Conservation (phyloP, 1,140 invertebrate genomes). For the Physella acuta region DNA sequence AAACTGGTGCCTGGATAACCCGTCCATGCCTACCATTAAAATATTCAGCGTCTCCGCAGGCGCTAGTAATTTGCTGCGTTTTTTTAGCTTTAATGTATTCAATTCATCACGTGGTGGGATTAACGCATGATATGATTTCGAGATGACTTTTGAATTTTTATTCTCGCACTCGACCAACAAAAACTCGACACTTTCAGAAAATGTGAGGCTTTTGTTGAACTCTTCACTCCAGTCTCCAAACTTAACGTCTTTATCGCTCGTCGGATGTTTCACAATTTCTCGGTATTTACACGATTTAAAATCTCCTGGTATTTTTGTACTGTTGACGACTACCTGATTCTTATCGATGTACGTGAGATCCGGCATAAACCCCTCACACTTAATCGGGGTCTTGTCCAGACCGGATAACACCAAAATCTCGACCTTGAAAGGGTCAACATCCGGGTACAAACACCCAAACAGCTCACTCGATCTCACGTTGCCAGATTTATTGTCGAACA, state of each 20-base stretch:
- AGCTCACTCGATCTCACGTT: too few species aligned
- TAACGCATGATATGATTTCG: neutral
- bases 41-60: conserved; percentile 9
- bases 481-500: too few species aligned
- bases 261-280: conserved; percentile 20
- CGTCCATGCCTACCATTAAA: neutral
- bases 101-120: neutral
- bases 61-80: neutral
- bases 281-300: conserved; percentile 20
- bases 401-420: too few species aligned
- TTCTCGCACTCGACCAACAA: neutral
- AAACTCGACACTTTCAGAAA: neutral
- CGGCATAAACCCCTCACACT: too few species aligned
- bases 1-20: neutral
- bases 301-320: conserved; percentile 11
- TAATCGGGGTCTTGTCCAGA: too few species aligned
- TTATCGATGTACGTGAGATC: conserved; percentile 13
- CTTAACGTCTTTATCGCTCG: neutral
- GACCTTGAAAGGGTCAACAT: too few species aligned
- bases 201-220: neutral
- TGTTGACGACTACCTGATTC: neutral
- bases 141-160: neutral
- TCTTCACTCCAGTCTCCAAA: neutral
- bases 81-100: neutral
- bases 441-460: too few species aligned